These are phyloP conservation scores for Desmodus rotundus DNA, from an alignment of 2,113 vertebrate species.

Conservation along the genomic window DNA sequence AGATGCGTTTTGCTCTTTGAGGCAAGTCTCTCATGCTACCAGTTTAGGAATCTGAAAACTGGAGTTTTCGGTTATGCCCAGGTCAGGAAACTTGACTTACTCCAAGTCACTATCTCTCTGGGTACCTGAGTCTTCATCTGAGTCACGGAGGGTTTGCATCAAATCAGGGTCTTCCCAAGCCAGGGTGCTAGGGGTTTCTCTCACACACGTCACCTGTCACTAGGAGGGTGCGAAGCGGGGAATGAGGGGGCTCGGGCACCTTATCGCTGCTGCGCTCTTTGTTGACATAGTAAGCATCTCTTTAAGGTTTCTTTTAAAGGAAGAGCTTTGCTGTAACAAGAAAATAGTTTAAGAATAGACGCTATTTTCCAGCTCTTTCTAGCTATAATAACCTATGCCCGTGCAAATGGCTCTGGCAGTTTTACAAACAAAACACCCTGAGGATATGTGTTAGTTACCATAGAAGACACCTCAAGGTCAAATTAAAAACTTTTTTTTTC, in stretches of 20 bases:
- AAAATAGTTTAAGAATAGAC: neutral
- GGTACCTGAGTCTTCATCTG: neutral
- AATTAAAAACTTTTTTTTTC: conserved; percentile 18
- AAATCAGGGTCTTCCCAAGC: neutral
- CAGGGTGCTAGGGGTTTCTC: neutral
- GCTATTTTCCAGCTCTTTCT: neutral
- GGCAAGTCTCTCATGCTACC: neutral
- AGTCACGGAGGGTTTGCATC: neutral
- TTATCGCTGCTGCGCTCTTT: neutral
- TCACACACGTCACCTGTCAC: neutral
- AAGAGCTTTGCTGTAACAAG: neutral
- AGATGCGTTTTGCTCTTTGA: neutral
- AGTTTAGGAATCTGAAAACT: neutral
- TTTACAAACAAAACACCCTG: neutral
- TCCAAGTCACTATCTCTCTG: neutral
- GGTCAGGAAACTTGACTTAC: neutral
- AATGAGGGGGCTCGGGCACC: neutral
- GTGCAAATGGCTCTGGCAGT: neutral
- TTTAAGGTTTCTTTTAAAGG: conserved; percentile 9
- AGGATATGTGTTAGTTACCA: neutral
- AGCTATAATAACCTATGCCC: neutral
- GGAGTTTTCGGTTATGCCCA: neutral
- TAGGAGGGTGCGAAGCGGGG: neutral
- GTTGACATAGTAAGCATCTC: conserved; percentile 23
- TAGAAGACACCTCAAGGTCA: neutral